Evolutionary conservation across 2,113 vertebrate genomes (phyloP), one percentile per base, ranked within the genome.

Genomic region (Vimba vimba): DNA sequence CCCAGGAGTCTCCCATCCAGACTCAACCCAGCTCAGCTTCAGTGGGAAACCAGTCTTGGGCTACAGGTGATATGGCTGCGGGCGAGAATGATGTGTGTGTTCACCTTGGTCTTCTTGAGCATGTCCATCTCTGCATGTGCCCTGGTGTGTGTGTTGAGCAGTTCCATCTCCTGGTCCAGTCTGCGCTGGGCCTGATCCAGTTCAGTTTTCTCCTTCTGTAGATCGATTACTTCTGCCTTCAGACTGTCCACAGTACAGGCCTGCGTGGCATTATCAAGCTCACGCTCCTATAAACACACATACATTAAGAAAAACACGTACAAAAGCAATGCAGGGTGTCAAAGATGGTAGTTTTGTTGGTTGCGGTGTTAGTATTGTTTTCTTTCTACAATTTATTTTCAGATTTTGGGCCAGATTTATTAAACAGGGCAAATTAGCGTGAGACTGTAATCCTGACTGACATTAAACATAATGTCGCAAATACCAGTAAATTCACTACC

Each of bases 101-200:
- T 86, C 93, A 99, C 98, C 94, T 99, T 99, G 90, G 97, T 97
- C 91, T 95, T 99, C 80, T 94, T 96, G 55, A 98, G 92, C 97
- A 99, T 98, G 33, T 99, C 98, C 96, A 98, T 94, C 87, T 99
- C 96, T 0, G 98, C 98, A 60, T 97, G 96, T 8, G 96, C 92
- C 0, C 91, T 93, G 4, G 96, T 98, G 79, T 99, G 96, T 0
- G 95, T 91, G 89, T 98, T 99, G 75, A 99, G 88, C 15, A 91
- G 95, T 73, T 95, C 96, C 97, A 99, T 99, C 91, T 99, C 97
- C 79, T 97, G 96, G 91, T 99, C 98, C 80, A 99, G 10, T 79
- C 83, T 95, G 59, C 97, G 95, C 84, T 97, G 95, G 17, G 87
- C 87, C 82, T 91, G 95, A 89, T 99, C 97, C 74, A 98, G 91